Conservation (phyloP, 2,888 invertebrate genomes). For the Hemistola chrysoprasaria region DNA sequence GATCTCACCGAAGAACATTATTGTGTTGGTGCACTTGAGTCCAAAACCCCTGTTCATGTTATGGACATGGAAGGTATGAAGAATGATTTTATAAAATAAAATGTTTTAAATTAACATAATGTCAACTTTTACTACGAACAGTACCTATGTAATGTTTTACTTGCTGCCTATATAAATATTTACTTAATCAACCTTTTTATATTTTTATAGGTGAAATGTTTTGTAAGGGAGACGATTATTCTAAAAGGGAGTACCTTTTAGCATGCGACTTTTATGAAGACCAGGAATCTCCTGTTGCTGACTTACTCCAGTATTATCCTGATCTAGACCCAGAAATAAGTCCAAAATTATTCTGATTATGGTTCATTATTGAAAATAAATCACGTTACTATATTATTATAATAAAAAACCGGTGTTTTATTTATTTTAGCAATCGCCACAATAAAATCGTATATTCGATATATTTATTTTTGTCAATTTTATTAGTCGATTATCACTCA, state of each 20-base stretch:
- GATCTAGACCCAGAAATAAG: slow-evolving; percentile 71
- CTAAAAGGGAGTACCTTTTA: slow-evolving; percentile 68
- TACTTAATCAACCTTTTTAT: background rate
- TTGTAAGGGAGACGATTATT: slow-evolving; percentile 75
- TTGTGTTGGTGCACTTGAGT: slow-evolving; percentile 72
- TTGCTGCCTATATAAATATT: no score
- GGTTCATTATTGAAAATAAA: background rate
- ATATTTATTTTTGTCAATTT: no score
- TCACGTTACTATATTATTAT: no score
- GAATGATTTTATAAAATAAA: no score
- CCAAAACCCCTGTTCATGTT: slow-evolving; percentile 64
- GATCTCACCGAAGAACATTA: slow-evolving; percentile 74
- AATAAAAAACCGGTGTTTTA: no score
- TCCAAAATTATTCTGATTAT: slow-evolving; percentile 52
- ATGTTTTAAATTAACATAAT: no score
- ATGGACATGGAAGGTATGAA: slow-evolving; percentile 68
- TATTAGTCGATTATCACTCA: no score
- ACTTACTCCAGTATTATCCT: slow-evolving; percentile 71
- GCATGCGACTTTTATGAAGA: slow-evolving; percentile 78
- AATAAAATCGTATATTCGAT: no score
- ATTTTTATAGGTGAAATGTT: slow-evolving; percentile 66
- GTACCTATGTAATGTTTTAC: no score
- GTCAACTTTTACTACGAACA: no score
- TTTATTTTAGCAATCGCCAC: no score
- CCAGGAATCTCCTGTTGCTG: slow-evolving; percentile 73